phyloP scores from a whole-genome alignment of 2,797 vertebrate genomes.

The Xiphophorus birchmanni region DNA sequence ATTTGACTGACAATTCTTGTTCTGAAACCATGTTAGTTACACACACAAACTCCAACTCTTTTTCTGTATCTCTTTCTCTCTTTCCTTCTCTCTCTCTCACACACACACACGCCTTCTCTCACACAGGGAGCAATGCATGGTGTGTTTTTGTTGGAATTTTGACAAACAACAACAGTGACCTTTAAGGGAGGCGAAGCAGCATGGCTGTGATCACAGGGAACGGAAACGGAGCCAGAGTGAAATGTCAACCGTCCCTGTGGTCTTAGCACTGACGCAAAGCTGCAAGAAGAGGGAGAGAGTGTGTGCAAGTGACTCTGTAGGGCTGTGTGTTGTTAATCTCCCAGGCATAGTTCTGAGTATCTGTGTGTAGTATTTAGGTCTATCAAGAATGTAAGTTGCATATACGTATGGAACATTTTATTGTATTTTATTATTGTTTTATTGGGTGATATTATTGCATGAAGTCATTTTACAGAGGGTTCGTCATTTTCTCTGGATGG shows the following conservation, averaged over 20 bases:
- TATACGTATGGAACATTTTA: neutral
- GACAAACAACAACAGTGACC: slow-evolving; percentile 85
- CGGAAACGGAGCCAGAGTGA: slow-evolving; percentile 85
- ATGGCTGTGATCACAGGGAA: slow-evolving; percentile 84
- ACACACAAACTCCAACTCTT: slow-evolving; percentile 37
- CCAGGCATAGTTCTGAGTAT: slow-evolving; percentile 29
- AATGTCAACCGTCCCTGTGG: slow-evolving; percentile 86
- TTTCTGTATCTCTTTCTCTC: neutral
- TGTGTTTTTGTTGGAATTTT: slow-evolving; percentile 81
- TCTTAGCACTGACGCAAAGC: slow-evolving; percentile 82
- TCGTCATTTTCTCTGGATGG: slow-evolving; percentile 17
- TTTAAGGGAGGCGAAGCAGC: slow-evolving; percentile 84
- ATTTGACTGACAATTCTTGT: slow-evolving; percentile 61
- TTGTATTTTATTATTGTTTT: neutral
- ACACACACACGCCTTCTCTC: slow-evolving; percentile 16
- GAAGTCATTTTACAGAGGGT: slow-evolving; percentile 23
- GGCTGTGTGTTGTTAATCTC: slow-evolving; percentile 38
- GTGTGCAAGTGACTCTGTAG: slow-evolving; percentile 9
- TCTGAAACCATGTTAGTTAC: slow-evolving; percentile 47
- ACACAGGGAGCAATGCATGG: slow-evolving; percentile 70
- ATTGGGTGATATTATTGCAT: slow-evolving; percentile 22
- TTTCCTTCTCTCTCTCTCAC: neutral
- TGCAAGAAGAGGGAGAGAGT: slow-evolving; percentile 63
- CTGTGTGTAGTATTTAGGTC: slow-evolving; percentile 39
- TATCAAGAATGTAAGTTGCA: neutral